These are phyloP conservation scores for Trachelus stipa DNA, from an alignment of 2,888 invertebrate species.

Conservation along the genomic window DNA sequence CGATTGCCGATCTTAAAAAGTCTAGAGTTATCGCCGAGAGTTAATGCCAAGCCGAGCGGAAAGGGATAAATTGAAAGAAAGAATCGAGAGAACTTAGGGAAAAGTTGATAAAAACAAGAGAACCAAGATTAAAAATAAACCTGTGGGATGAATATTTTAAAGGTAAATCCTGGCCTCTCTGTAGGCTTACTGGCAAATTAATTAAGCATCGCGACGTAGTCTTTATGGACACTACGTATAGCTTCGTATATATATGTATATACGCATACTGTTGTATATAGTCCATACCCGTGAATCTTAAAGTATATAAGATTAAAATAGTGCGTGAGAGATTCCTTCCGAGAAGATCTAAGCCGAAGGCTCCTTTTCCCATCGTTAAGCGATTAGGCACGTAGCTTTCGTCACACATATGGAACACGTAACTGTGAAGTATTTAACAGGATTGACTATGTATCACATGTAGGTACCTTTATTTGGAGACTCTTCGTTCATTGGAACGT, in stretches of 20 bases:
- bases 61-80: neutral
- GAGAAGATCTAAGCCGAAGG: slow-evolving; percentile 12
- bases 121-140: neutral
- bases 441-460: neutral
- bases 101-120: neutral
- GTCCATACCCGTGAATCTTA: neutral
- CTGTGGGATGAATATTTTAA: neutral
- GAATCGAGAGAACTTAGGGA: neutral
- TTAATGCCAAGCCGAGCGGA: neutral
- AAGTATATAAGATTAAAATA: slow-evolving; percentile 14
- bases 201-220: neutral
- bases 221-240: neutral
- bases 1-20: neutral
- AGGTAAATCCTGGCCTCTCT: neutral
- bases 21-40: neutral
- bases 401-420: neutral
- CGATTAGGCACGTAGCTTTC: slow-evolving; percentile 41
- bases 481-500: neutral
- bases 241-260: neutral
- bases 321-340: slow-evolving; percentile 21
- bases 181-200: neutral
- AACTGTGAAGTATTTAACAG: neutral
- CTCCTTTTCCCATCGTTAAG: slow-evolving; percentile 55
- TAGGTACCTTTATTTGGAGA: neutral
- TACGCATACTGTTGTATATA: neutral